These are phyloP conservation scores for Otus sunia DNA, from an alignment of 2,113 vertebrate species.

Conservation along the genomic window DNA sequence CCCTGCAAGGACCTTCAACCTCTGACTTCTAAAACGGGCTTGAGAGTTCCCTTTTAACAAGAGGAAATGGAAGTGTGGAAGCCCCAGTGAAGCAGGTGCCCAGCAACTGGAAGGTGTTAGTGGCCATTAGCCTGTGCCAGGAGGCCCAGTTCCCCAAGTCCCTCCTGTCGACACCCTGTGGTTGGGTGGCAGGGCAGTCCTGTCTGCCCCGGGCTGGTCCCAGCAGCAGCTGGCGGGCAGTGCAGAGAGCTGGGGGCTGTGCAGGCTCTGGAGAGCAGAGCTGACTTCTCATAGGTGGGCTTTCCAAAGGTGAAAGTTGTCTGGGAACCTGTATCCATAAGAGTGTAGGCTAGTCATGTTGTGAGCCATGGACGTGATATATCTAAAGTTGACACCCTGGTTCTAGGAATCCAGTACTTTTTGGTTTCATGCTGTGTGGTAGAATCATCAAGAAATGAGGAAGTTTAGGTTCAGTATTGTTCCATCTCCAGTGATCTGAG, in stretches of 20 bases:
- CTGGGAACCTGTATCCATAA: background rate
- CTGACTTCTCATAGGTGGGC: background rate
- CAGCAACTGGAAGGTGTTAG: background rate
- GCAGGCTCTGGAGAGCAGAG: background rate
- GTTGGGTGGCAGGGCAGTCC: background rate
- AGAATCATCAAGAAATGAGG: background rate
- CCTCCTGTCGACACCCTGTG: background rate
- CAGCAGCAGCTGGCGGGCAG: background rate
- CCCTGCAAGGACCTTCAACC: background rate
- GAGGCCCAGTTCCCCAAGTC: background rate
- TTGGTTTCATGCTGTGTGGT: background rate
- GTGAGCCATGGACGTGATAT: background rate
- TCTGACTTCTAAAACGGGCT: background rate
- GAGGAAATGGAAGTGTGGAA: background rate
- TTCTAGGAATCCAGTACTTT: background rate
- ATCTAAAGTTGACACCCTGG: background rate
- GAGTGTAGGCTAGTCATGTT: fast-evolving
- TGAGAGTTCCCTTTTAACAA: background rate
- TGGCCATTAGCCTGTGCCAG: background rate
- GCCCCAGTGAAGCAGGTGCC: background rate
- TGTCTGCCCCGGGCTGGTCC: background rate
- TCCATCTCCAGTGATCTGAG: background rate
- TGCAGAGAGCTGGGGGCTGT: background rate
- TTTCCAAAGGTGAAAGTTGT: background rate
- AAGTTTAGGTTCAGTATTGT: background rate